Percentiles rank a stretch among this genome's conserved stretches.
phyloP scores from a whole-genome alignment of 2,888 invertebrate genomes.

The Macroteleia sp. region DNA sequence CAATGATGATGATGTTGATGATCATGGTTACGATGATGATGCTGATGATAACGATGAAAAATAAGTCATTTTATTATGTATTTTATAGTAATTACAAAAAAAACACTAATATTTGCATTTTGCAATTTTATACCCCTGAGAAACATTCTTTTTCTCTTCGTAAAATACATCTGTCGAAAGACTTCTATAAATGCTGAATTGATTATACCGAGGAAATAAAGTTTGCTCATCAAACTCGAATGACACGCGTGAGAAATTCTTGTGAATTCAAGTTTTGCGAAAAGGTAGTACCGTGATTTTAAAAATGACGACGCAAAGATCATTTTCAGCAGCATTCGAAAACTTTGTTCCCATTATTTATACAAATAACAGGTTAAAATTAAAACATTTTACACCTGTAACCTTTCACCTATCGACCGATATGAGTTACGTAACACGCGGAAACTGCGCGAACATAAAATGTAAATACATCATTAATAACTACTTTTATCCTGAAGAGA shows the following conservation, averaged over 20 bases:
- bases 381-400: conserved; percentile 19
- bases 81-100: no score
- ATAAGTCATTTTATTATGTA: no score
- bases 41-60: no score
- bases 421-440: conserved; percentile 45
- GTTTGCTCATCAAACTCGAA: conserved; percentile 20
- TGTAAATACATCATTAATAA: conserved; percentile 53
- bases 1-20: no score
- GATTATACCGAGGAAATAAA: conserved; percentile 17
- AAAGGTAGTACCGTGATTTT: no score
- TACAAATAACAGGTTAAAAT: conserved; percentile 11
- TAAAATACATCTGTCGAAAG: conserved; percentile 11
- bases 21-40: no score
- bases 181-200: conserved; percentile 6
- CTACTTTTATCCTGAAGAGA: not conserved
- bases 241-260: conserved; percentile 38
- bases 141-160: not conserved
- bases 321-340: conserved; percentile 23
- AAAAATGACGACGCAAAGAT: conserved; percentile 9
- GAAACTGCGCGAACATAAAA: conserved; percentile 28
- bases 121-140: no score
- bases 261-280: conserved; percentile 32
- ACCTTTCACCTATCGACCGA: conserved; percentile 41
- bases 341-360: not conserved
- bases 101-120: no score